Evolutionary conservation across 1,140 invertebrate species (phyloP).

Genomic region (Prorops nasuta): DNA sequence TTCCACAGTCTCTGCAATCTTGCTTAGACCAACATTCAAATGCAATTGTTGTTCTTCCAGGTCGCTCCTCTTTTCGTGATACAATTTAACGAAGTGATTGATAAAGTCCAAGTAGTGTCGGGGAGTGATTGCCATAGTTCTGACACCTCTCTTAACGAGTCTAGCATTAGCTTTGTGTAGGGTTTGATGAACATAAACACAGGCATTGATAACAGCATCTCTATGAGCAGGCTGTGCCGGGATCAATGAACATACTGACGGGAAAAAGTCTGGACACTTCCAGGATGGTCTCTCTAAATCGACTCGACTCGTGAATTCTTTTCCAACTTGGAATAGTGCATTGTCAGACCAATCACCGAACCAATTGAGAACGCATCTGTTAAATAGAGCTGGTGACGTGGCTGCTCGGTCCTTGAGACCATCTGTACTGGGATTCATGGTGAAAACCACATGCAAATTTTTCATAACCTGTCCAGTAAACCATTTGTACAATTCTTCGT

Average conservation of each 20-base stretch:
- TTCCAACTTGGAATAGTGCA: conserved; percentile 91
- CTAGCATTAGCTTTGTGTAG: conserved; percentile 90
- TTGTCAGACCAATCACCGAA: conserved; percentile 99
- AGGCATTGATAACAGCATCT: conserved; percentile 96
- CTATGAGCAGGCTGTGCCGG: conserved; percentile 77
- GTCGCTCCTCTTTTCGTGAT: conserved; percentile 96
- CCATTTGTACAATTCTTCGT: conserved; percentile 97
- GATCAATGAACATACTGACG: conserved; percentile 77
- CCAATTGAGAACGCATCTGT: conserved; percentile 99
- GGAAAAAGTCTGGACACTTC: conserved; percentile 84
- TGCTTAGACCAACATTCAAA: conserved; percentile 96
- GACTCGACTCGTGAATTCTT: conserved; percentile 82
- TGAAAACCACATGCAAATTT: conserved; percentile 99
- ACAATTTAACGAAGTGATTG: conserved; percentile 97
- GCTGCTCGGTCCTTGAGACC: conserved; percentile 97
- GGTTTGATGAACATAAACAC: conserved; percentile 97
- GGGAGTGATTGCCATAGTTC: conserved; percentile 97
- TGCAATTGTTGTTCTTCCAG: conserved; percentile 98
- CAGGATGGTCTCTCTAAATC: conserved; percentile 82
- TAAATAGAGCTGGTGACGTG: conserved; percentile 98
- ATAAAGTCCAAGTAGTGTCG: conserved; percentile 99
- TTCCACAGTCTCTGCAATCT: conserved; percentile 98
- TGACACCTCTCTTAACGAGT: conserved; percentile 85
- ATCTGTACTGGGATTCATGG: conserved; percentile 99
- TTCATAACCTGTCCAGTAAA: conserved; percentile 98